Conservation (phyloP, 2,797 vertebrate genomes). For the Podargus strigoides region DNA sequence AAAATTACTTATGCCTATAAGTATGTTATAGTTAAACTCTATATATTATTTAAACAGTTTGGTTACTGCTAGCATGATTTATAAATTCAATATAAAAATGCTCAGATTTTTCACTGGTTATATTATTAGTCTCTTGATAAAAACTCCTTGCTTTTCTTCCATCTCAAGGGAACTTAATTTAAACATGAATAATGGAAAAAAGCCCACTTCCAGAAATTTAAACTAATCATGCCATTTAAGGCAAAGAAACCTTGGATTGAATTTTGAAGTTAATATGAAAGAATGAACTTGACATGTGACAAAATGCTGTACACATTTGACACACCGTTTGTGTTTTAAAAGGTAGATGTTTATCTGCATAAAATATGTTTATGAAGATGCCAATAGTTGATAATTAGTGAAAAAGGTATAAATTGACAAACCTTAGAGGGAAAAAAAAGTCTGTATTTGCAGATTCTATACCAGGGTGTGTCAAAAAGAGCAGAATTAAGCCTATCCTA, state of each 20-base stretch:
- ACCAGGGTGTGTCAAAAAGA: background rate
- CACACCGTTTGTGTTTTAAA: background rate
- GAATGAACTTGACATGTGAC: background rate
- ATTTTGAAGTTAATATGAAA: conserved; percentile 38
- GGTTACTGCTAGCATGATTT: conserved; percentile 57
- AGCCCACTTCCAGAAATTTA: conserved; percentile 58
- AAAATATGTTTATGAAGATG: background rate
- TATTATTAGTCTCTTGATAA: conserved; percentile 74
- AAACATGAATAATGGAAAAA: conserved; percentile 72
- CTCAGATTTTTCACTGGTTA: conserved; percentile 58
- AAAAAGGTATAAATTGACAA: background rate
- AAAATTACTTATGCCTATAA: conserved; percentile 43
- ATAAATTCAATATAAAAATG: conserved; percentile 64
- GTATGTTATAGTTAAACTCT: conserved; percentile 32
- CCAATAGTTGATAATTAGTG: background rate
- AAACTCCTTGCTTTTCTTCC: conserved; percentile 71
- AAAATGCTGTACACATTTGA: background rate
- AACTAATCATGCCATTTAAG: conserved; percentile 52
- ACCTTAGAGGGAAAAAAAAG: background rate
- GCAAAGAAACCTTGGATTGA: conserved; percentile 30
- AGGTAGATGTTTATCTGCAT: background rate
- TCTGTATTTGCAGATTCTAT: background rate
- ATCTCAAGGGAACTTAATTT: conserved; percentile 73
- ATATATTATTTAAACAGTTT: conserved; percentile 50
- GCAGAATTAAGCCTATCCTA: background rate